phyloP scores from a whole-genome alignment of 2,888 invertebrate species.

The Xanthia icteritia region DNA sequence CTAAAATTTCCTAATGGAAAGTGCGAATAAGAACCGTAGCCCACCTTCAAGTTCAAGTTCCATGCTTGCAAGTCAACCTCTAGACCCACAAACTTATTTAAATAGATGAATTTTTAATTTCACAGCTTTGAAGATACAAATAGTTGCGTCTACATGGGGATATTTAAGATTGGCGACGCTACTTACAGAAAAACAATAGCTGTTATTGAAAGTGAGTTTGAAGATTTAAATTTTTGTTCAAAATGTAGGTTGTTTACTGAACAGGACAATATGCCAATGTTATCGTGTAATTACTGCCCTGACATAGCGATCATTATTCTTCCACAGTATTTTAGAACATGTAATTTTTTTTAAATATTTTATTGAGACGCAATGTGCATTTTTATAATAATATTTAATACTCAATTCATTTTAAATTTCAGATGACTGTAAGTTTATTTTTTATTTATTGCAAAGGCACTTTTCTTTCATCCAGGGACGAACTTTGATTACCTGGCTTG shows the following conservation, averaged over 20 bases:
- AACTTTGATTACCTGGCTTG: too few species aligned
- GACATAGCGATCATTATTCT: background rate
- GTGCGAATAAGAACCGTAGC: background rate
- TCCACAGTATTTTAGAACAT: background rate
- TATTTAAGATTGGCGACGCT: constrained; percentile 7
- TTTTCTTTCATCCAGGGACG: too few species aligned
- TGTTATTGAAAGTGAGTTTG: constrained; percentile 3
- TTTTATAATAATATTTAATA: background rate
- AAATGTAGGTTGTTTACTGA: background rate
- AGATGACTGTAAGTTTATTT: constrained; percentile 13
- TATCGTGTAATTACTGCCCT: background rate
- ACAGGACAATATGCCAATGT: background rate
- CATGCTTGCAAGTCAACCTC: background rate
- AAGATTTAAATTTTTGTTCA: background rate
- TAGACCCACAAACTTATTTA: too few species aligned
- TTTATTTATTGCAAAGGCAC: background rate
- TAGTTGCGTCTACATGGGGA: constrained; percentile 10
- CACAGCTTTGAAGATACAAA: constrained; percentile 12
- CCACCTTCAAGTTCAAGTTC: background rate
- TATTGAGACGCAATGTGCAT: too few species aligned
- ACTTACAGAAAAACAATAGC: background rate
- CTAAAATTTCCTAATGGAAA: background rate
- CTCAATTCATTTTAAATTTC: constrained; percentile 3
- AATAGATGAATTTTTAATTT: background rate
- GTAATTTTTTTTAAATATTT: background rate